Conservation (phyloP, 2,888 invertebrate species). For the Phengaris arion region DNA sequence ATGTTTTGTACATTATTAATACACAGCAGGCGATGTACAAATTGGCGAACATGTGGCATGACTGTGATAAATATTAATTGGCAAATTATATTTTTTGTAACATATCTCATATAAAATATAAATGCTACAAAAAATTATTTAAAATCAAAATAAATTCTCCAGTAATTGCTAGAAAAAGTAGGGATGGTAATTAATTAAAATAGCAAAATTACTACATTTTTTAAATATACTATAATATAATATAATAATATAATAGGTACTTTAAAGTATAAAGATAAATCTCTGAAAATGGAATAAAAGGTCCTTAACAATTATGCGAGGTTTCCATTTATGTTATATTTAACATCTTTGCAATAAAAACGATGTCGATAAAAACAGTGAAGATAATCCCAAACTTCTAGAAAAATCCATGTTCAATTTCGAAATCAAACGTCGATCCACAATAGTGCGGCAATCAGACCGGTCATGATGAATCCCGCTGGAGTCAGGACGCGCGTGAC, state of each 20-base stretch:
- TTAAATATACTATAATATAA: too few relatives aligned
- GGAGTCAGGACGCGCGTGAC: conserved; percentile 72
- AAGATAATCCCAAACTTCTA: conserved; percentile 2
- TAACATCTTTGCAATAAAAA: too few relatives aligned
- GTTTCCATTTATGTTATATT: too few relatives aligned
- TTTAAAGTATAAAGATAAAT: too few relatives aligned
- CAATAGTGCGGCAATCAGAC: conserved; percentile 60
- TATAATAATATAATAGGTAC: too few relatives aligned
- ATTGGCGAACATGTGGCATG: conserved; percentile 70
- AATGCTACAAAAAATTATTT: neutral
- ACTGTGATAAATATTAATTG: conserved; percentile 52
- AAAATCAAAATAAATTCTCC: neutral
- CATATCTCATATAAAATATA: neutral
- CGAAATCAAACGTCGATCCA: too few relatives aligned
- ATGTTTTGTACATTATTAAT: conserved; percentile 60
- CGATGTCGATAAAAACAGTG: too few relatives aligned
- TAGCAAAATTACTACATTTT: too few relatives aligned
- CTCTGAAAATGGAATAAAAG: too few relatives aligned
- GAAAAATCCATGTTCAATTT: conserved; percentile 8
- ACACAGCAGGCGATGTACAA: conserved; percentile 73
- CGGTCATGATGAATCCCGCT: conserved; percentile 73
- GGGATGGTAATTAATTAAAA: too few relatives aligned
- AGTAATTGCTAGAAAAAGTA: too few relatives aligned
- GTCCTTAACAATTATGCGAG: too few relatives aligned
- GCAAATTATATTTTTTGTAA: neutral